phyloP scores from a whole-genome alignment of 2,797 vertebrate species.

The Semaprochilodus insignis region DNA sequence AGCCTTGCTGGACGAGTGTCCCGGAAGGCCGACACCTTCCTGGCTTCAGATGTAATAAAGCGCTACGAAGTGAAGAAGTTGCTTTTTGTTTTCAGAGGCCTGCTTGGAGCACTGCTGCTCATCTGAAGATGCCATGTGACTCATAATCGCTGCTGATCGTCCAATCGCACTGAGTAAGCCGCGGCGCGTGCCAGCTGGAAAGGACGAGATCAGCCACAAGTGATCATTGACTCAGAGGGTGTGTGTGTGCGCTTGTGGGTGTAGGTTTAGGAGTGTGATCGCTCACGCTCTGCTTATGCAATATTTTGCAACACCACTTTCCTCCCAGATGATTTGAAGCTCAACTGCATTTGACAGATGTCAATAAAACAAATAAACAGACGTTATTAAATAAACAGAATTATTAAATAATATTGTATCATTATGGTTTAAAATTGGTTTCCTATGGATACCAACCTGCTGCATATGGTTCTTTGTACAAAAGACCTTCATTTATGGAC shows the following conservation, averaged over 20 bases:
- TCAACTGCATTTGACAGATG: neutral
- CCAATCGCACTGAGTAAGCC: conserved; percentile 79
- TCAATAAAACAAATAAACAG: conserved; percentile 1
- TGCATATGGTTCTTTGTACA: too few species aligned
- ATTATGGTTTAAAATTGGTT: too few species aligned
- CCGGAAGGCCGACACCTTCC: too few species aligned
- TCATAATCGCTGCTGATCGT: conserved; percentile 62
- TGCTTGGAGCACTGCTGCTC: conserved; percentile 72
- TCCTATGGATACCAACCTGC: too few species aligned
- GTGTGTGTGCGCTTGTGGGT: conserved; percentile 44
- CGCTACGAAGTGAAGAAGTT: conserved; percentile 58
- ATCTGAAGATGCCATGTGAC: conserved; percentile 68
- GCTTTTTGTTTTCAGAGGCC: conserved; percentile 66
- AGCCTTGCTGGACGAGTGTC: neutral
- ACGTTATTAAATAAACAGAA: neutral
- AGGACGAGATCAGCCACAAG: conserved; percentile 74
- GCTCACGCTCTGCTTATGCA: conserved; percentile 17
- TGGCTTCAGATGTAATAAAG: neutral
- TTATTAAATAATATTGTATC: too few species aligned
- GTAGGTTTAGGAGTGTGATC: conserved; percentile 33
- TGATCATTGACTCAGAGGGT: conserved; percentile 79
- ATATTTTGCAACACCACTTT: conserved; percentile 18
- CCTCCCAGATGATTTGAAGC: conserved; percentile 20
- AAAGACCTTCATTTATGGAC: too few species aligned
- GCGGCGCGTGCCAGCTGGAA: conserved; percentile 75